A percentile compares a stretch with the other conserved stretches of the same genome.
Evolutionary conservation across 2,797 vertebrate genomes (phyloP).

Genomic region (Ctenopoma multispine): DNA sequence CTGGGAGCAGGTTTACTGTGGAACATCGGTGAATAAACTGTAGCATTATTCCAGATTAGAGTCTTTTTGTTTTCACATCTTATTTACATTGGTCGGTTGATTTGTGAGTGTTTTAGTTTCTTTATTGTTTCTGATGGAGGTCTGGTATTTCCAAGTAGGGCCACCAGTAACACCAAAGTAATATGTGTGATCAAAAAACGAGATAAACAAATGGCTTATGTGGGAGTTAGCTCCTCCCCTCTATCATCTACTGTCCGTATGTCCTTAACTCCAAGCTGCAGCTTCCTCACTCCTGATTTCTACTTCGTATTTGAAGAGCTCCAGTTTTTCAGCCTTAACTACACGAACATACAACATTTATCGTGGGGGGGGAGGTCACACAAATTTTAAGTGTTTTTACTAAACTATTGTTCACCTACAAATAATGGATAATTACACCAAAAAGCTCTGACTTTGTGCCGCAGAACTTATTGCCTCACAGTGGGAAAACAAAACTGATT

Average conservation of each 20-base stretch:
- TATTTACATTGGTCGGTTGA: not conserved
- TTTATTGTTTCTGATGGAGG: constrained; percentile 2
- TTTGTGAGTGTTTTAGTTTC: not conserved
- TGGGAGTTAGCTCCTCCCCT: constrained; percentile 20
- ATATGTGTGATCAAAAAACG: not conserved
- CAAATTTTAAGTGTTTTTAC: not conserved
- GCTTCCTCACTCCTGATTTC: not conserved
- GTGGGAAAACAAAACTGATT: constrained; percentile 17
- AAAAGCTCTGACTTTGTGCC: not conserved
- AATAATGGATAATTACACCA: constrained; percentile 14
- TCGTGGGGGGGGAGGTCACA: not conserved
- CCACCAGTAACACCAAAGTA: constrained; percentile 1
- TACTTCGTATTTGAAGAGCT: not conserved
- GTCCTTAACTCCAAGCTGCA: not conserved
- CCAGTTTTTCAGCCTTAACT: too few species aligned
- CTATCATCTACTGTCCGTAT: not conserved
- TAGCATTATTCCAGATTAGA: not conserved
- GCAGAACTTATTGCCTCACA: not conserved
- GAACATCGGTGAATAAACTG: not conserved
- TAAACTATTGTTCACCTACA: not conserved
- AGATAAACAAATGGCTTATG: constrained; percentile 24
- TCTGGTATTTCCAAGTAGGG: constrained; percentile 3
- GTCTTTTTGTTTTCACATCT: not conserved
- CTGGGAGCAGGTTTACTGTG: not conserved
- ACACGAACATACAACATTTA: not conserved